Evolutionary conservation across 1,140 invertebrate genomes (phyloP).

Genomic region (Contarinia nasturtii): DNA sequence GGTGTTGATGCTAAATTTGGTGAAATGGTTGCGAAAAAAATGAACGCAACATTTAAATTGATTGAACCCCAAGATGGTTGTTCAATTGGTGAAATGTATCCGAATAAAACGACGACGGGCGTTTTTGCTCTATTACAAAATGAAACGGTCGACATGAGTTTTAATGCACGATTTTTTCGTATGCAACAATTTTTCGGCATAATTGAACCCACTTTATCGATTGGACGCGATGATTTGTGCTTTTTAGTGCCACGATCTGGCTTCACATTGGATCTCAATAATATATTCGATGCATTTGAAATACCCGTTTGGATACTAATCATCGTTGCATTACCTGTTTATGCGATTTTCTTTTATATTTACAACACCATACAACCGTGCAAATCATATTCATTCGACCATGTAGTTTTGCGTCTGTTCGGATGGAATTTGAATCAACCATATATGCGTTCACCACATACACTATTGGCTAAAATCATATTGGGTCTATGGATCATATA

Average conservation of each 20-base stretch:
- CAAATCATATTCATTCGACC: constrained; percentile 7
- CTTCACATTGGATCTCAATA: constrained; percentile 14
- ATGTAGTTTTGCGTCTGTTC: constrained; percentile 10
- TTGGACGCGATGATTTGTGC: constrained; percentile 17
- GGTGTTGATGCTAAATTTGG: not conserved
- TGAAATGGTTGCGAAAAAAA: not conserved
- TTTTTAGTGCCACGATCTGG: constrained; percentile 17
- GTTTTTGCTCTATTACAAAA: constrained; percentile 13
- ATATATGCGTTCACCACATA: constrained; percentile 3
- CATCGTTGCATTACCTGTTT: constrained; percentile 8
- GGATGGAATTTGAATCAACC: constrained; percentile 12
- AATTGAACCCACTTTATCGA: constrained; percentile 13
- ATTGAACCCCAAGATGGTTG: not conserved
- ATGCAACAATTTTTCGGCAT: constrained; percentile 9
- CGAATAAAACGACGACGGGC: constrained; percentile 8
- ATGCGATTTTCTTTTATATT: not conserved
- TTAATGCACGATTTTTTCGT: constrained; percentile 15
- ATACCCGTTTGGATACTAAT: constrained; percentile 12
- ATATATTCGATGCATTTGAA: constrained; percentile 17
- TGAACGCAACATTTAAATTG: not conserved
- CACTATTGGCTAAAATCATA: constrained; percentile 11
- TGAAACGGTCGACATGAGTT: constrained; percentile 14
- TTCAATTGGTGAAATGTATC: constrained; percentile 5
- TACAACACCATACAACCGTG: not conserved
- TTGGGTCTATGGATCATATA: constrained; percentile 17